Evolutionary conservation across 2,888 invertebrate species (phyloP).

Genomic region (Lepetodrilus schrolli): DNA sequence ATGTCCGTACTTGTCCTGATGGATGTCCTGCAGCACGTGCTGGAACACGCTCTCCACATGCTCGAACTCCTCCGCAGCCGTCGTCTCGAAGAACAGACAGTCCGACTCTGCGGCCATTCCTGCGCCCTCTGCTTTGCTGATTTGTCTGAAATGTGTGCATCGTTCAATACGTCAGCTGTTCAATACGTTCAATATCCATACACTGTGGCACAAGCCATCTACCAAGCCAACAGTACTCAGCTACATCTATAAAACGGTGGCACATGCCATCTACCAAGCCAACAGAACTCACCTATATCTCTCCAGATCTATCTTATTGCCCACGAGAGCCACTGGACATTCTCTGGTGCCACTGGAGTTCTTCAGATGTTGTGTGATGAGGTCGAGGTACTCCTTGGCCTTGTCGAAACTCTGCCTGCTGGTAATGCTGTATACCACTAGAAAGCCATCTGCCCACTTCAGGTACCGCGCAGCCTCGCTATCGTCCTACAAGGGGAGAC

Average conservation of each 20-base stretch:
- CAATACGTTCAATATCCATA: too few relatives aligned
- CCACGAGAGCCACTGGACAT: constrained; percentile 74
- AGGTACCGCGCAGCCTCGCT: constrained; percentile 74
- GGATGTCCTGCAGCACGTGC: constrained; percentile 68
- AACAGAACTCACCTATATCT: constrained; percentile 76
- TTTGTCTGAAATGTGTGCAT: constrained; percentile 54
- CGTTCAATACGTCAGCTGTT: too few relatives aligned
- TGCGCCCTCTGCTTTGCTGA: constrained; percentile 68
- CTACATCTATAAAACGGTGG: too few relatives aligned
- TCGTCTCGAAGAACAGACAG: constrained; percentile 73
- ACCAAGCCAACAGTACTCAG: too few relatives aligned
- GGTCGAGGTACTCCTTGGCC: constrained; percentile 74
- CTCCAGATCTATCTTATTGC: constrained; percentile 77
- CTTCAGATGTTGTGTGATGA: constrained; percentile 72
- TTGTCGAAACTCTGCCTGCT: constrained; percentile 74
- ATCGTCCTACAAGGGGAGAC: constrained; percentile 68
- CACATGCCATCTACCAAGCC: too few relatives aligned
- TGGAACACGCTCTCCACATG: constrained; percentile 73
- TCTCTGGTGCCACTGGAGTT: constrained; percentile 68
- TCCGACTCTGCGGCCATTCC: constrained; percentile 69
- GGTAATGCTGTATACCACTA: constrained; percentile 77
- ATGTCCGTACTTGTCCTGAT: constrained; percentile 67
- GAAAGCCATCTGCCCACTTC: constrained; percentile 76
- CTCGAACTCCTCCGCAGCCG: constrained; percentile 75
- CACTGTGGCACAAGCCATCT: too few relatives aligned